Evolutionary conservation across 92 coral and sea anemone species (phyloP).

Genomic region (Bergia sp.): DNA sequence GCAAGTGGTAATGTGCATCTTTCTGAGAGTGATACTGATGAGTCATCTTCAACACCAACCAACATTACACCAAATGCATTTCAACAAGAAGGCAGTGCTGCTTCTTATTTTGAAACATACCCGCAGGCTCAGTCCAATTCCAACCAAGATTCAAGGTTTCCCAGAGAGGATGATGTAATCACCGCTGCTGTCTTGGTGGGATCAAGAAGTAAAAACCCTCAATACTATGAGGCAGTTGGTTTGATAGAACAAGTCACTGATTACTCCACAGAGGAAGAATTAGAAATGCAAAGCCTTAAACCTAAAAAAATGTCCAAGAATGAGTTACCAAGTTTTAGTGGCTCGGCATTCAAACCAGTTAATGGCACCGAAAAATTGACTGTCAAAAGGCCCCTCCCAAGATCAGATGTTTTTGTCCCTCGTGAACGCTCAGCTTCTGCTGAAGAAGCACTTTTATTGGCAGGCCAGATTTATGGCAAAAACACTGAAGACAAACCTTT

Average conservation of each 20-base stretch:
- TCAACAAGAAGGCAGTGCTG: slow-evolving; percentile 44
- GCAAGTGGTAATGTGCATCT: slow-evolving; percentile 44
- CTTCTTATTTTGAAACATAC: slow-evolving; percentile 35
- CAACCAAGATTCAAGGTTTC: neutral
- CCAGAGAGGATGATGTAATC: slow-evolving; percentile 14
- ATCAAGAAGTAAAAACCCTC: neutral
- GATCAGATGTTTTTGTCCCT: slow-evolving; percentile 44
- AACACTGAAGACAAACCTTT: slow-evolving; percentile 3
- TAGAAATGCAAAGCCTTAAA: neutral
- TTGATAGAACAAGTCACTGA: neutral
- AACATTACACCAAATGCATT: slow-evolving; percentile 60
- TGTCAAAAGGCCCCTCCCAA: slow-evolving; percentile 43
- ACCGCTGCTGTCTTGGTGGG: slow-evolving; percentile 40
- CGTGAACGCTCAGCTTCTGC: slow-evolving; percentile 36
- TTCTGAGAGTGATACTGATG: slow-evolving; percentile 62
- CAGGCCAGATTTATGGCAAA: slow-evolving; percentile 6
- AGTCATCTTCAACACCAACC: slow-evolving; percentile 81
- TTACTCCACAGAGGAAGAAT: slow-evolving; percentile 23
- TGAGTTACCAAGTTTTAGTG: slow-evolving; percentile 12
- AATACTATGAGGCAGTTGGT: slow-evolving; percentile 32
- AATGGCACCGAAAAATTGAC: neutral
- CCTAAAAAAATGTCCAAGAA: slow-evolving; percentile 8
- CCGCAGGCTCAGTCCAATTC: neutral
- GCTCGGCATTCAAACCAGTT: slow-evolving; percentile 29
- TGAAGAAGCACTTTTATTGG: slow-evolving; percentile 41